Evolutionary conservation across 2,113 vertebrate genomes (phyloP).

Genomic region (Acrocephalus kingi): DNA sequence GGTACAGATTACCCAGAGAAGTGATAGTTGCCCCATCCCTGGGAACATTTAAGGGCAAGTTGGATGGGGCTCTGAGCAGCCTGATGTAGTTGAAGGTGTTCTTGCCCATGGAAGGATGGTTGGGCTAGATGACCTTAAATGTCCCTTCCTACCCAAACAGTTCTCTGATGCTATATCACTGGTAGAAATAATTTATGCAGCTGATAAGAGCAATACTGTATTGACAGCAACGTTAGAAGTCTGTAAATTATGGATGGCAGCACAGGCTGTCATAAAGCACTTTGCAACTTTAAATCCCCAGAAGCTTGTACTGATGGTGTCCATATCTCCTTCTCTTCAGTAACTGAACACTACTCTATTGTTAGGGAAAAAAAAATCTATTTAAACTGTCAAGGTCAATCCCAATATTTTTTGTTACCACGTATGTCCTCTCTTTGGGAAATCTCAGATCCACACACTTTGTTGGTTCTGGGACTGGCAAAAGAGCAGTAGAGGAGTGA

Average conservation of each 20-base stretch:
- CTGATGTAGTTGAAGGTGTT: neutral
- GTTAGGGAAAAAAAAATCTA: neutral
- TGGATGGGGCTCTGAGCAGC: neutral
- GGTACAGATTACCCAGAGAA: neutral
- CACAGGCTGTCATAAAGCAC: neutral
- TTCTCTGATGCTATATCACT: neutral
- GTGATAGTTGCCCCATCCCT: neutral
- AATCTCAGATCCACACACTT: neutral
- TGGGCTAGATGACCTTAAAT: neutral
- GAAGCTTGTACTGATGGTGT: neutral
- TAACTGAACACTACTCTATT: neutral
- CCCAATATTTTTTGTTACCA: neutral
- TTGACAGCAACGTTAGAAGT: neutral
- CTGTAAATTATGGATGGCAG: neutral
- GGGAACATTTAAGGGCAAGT: neutral
- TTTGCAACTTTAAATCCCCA: neutral
- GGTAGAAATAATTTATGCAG: neutral
- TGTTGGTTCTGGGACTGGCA: neutral
- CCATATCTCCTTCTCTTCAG: neutral
- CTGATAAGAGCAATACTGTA: neutral
- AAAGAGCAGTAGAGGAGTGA: neutral
- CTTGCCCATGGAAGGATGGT: neutral
- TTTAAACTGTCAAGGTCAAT: neutral
- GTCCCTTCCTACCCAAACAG: neutral
- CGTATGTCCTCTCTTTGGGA: neutral